phyloP scores from a whole-genome alignment of 2,888 invertebrate genomes.

The Clitarchus hookeri region DNA sequence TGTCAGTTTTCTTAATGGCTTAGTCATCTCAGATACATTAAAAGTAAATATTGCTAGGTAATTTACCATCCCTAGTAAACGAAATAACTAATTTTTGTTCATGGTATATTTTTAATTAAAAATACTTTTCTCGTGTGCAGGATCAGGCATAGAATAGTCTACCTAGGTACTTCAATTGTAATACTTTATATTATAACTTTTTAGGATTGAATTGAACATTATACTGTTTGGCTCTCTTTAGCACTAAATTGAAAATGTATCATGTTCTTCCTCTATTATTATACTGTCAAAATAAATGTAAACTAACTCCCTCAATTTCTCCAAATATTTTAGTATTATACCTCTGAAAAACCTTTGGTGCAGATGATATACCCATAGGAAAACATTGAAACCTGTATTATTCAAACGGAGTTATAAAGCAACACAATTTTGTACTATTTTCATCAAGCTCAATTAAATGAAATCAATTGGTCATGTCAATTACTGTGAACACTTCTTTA shows the following conservation, averaged over 20 bases:
- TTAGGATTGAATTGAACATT: neutral
- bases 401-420: constrained; percentile 35
- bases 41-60: neutral
- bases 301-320: too few species aligned
- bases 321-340: too few species aligned
- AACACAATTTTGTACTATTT: constrained; percentile 40
- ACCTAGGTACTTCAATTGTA: neutral
- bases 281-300: too few species aligned
- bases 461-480: too few species aligned
- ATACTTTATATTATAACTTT: neutral
- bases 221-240: neutral
- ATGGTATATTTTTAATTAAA: neutral
- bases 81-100: neutral
- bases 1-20: neutral
- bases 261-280: neutral
- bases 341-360: too few species aligned
- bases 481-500: too few species aligned
- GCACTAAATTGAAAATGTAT: neutral
- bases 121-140: neutral
- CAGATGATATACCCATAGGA: neutral
- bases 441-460: neutral
- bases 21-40: neutral
- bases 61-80: neutral
- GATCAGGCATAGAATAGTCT: neutral
- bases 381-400: neutral